Evolutionary conservation across 1,140 invertebrate genomes (phyloP), one percentile per base, ranked within the genome.

Genomic region (Campoletis sonorensis): DNA sequence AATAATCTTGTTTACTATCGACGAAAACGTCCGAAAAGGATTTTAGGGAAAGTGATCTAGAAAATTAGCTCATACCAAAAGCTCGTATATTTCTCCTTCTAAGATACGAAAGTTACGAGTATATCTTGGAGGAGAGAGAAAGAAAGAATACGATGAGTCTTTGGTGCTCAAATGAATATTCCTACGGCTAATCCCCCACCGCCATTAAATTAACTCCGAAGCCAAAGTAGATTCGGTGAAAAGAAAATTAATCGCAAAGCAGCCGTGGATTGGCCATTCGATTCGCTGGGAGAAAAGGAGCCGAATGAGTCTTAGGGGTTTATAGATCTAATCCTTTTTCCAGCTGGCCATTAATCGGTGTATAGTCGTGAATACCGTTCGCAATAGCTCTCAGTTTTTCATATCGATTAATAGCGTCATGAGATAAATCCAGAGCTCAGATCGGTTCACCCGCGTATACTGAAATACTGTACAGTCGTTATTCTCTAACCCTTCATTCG

Each of bases 121-220:
- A 26, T 33, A 3, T 8, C 40, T 26, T 51, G 18, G 18, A 58
- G 64, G 73, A 68, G 70, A 37, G 79, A 64, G 61, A 45, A 30
- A 8, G n/a, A 1, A 51, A 45, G 40, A 45, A 45, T 5, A 10
- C 40, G 40, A 45, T 11, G 40, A 45, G 40, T 45, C 40, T 13
- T 45, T 21, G 21, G 72, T 67, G 58, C 72, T n/a, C 71, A 30
- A 75, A 81, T 81, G 79, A 81, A 81, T 81, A 81, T 83, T 72
- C 73, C 72, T 71, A 21, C 30, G 70, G 68, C 82, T 81, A 81
- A 81, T 78, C 68, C 61, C 64, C 61, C 64, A 45, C 73, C 54
- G 26, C 68, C 72, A 78, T 78, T 81, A 78, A 81, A 81, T 81
- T 81, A 77, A 81, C 75, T 77, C 21, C 30, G 58, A 71, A 81